Percentiles rank a stretch among this genome's conserved stretches.
phyloP scores from a whole-genome alignment of 2,797 vertebrate genomes.

The Dallia pectoralis region DNA sequence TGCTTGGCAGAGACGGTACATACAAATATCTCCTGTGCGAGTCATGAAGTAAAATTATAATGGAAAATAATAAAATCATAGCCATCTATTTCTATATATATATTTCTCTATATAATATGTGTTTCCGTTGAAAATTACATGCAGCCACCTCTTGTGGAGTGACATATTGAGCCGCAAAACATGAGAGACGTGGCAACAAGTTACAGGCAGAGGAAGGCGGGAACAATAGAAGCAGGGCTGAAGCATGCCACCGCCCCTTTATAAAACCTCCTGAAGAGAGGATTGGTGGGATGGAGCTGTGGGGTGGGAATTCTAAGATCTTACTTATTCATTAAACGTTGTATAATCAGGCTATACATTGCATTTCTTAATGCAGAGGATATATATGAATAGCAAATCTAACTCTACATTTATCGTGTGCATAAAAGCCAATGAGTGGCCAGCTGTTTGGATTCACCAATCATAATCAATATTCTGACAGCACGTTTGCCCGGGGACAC shows the following conservation, averaged over 20 bases:
- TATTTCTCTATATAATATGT: constrained; percentile 83
- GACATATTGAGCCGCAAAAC: constrained; percentile 87
- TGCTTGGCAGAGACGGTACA: constrained; percentile 74
- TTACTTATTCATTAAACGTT: constrained; percentile 20
- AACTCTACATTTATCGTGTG: constrained; percentile 59
- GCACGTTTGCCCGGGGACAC: constrained; percentile 25
- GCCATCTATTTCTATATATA: constrained; percentile 82
- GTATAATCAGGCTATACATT: constrained; percentile 21
- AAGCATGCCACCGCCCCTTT: constrained; percentile 50
- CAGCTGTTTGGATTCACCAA: constrained; percentile 29
- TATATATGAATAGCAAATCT: constrained; percentile 51
- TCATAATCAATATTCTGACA: constrained; percentile 55
- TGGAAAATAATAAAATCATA: constrained; percentile 82
- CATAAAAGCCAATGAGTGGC: constrained; percentile 55
- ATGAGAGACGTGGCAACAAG: constrained; percentile 80
- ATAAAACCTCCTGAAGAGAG: constrained; percentile 58
- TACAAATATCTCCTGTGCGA: constrained; percentile 76
- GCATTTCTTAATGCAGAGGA: constrained; percentile 51
- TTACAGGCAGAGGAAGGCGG: constrained; percentile 73
- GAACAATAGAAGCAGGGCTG: constrained; percentile 67
- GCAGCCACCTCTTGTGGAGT: constrained; percentile 89
- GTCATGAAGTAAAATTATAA: constrained; percentile 74
- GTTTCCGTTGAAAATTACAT: constrained; percentile 89
- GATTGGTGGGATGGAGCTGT: constrained; percentile 59
- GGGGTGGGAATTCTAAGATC: constrained; percentile 44